phyloP scores from a whole-genome alignment of 2,888 invertebrate genomes.

The Pycnomerus fuliginosus region DNA sequence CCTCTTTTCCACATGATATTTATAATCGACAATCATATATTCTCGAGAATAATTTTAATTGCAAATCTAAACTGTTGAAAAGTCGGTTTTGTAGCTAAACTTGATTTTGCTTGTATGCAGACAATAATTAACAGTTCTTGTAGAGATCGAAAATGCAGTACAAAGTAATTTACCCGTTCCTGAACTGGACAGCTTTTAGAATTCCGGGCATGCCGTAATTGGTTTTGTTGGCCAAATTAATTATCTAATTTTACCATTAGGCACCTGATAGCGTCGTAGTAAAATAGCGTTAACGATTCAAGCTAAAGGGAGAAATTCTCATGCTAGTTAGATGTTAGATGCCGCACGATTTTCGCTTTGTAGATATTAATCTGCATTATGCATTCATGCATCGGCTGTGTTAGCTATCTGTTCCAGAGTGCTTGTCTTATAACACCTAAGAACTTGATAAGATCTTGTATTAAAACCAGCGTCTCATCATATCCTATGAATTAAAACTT shows the following conservation, averaged over 20 bases:
- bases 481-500: too few species aligned
- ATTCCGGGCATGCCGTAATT: conserved; percentile 6
- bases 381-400: conserved; percentile 37
- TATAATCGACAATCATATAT: too few species aligned
- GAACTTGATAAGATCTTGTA: conserved; percentile 39
- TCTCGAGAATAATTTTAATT: too few species aligned
- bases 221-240: conserved; percentile 13
- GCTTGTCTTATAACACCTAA: conserved; percentile 42
- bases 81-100: too few species aligned
- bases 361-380: conserved; percentile 35
- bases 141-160: too few species aligned
- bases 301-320: conserved; percentile 6
- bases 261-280: conserved; percentile 9
- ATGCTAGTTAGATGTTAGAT: conserved; percentile 13
- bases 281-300: conserved; percentile 11
- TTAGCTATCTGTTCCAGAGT: conserved; percentile 39
- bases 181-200: too few species aligned
- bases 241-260: conserved; percentile 13
- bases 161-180: too few species aligned
- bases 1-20: too few species aligned
- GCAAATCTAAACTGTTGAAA: too few species aligned
- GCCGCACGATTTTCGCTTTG: conserved; percentile 27
- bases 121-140: too few species aligned
- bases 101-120: too few species aligned
- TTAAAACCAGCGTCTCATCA: conserved; percentile 28